A percentile compares a stretch with the other conserved stretches of the same genome.
Conservation (phyloP, 2,888 invertebrate genomes). For the Sesia apiformis region DNA sequence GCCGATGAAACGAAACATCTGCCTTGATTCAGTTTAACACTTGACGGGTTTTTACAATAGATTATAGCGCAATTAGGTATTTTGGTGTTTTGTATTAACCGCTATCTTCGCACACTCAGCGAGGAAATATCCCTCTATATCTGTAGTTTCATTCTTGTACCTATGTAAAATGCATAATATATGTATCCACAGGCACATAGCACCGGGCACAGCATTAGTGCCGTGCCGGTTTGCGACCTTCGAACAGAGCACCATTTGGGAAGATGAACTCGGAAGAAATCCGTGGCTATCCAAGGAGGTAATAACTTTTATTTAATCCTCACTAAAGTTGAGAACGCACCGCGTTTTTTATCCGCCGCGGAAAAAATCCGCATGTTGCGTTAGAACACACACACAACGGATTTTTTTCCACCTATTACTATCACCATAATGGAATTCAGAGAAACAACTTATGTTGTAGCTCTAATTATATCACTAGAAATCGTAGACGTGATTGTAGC, state of each 20-base stretch:
- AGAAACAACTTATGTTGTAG: too few species aligned
- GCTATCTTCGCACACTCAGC: too few species aligned
- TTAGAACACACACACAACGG: neutral
- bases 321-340: slow-evolving; percentile 1
- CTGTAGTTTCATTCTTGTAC: too few species aligned
- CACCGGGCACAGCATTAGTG: slow-evolving; percentile 77
- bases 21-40: too few species aligned
- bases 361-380: neutral
- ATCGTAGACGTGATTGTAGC: too few species aligned
- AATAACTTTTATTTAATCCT: slow-evolving; percentile 13
- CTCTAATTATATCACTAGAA: too few species aligned
- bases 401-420: neutral
- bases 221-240: slow-evolving; percentile 89
- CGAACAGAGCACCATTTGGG: slow-evolving; percentile 85
- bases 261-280: slow-evolving; percentile 81
- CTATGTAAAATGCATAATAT: neutral
- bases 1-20: too few species aligned
- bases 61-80: too few species aligned
- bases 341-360: neutral
- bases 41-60: too few species aligned
- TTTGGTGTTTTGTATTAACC: too few species aligned
- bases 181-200: slow-evolving; percentile 72
- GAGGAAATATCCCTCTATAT: too few species aligned
- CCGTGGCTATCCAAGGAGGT: slow-evolving; percentile 91
- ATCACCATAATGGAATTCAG: too few species aligned